These are phyloP conservation scores for Latrodectus geometricus DNA, from an alignment of 1,140 invertebrate species.

Conservation along the genomic window DNA sequence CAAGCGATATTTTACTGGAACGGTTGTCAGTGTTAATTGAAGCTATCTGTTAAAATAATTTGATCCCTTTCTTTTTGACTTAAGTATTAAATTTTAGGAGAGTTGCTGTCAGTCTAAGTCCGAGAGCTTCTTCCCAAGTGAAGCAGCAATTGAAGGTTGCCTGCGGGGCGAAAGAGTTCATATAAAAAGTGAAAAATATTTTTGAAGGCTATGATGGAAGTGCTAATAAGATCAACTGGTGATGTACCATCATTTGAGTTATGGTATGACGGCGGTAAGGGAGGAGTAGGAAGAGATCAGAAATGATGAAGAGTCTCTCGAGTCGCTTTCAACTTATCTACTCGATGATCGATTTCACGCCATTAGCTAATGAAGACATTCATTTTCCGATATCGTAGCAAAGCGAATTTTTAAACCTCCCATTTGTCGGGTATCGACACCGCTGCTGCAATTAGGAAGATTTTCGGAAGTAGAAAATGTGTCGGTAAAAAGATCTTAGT, in stretches of 20 bases:
- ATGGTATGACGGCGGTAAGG: background rate
- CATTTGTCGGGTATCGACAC: background rate
- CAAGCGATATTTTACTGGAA: too few species aligned
- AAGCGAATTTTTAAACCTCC: too few species aligned
- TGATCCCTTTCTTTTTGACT: too few species aligned
- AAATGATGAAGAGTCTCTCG: background rate
- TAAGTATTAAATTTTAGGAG: background rate
- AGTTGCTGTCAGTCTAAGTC: background rate
- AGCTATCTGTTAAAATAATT: too few species aligned
- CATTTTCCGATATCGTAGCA: background rate
- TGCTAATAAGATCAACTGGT: background rate
- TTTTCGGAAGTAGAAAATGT: background rate
- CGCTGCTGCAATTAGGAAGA: background rate
- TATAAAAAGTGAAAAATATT: conserved; percentile 1
- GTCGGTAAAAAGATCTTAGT: background rate
- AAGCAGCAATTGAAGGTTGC: background rate
- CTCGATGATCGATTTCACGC: background rate
- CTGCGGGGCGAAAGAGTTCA: background rate
- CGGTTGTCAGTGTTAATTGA: too few species aligned
- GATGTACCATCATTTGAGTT: background rate
- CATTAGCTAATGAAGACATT: conserved; percentile 34
- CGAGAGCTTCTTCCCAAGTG: background rate
- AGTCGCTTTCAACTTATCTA: background rate
- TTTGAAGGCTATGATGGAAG: background rate
- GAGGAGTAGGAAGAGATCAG: background rate